Evolutionary conservation across 2,888 invertebrate species (phyloP).

Genomic region (Therioaphis trifolii): DNA sequence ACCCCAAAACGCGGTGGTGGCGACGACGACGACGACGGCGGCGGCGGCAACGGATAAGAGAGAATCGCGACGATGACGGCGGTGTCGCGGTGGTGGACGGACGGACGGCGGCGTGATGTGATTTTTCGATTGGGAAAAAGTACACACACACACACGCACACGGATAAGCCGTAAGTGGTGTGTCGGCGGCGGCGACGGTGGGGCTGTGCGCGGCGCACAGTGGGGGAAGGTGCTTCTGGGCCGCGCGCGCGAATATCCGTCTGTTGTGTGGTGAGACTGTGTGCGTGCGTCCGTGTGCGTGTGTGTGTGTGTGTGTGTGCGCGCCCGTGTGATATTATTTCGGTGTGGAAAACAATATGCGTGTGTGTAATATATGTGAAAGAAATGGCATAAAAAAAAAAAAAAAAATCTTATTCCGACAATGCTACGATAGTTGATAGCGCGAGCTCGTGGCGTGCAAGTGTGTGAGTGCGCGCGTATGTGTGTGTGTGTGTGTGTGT

Average conservation of each 20-base stretch:
- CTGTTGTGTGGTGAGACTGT: background rate
- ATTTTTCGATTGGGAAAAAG: constrained; percentile 62
- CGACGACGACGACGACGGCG: constrained; percentile 25
- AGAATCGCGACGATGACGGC: constrained; percentile 14
- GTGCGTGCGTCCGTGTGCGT: too few species aligned
- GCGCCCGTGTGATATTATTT: background rate
- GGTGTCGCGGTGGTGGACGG: constrained; percentile 31
- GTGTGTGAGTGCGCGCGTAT: too few species aligned
- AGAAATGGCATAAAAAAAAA: background rate
- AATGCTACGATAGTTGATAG: too few species aligned
- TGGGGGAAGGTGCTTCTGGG: constrained; percentile 16
- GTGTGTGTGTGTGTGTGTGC: background rate
- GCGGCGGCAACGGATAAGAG: constrained; percentile 62
- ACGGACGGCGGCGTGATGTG: constrained; percentile 56
- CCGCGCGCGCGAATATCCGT: constrained; percentile 48
- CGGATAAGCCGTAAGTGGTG: background rate
- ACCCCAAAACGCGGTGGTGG: constrained; percentile 19
- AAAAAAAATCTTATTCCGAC: too few species aligned
- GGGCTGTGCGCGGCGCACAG: background rate
- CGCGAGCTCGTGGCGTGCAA: too few species aligned
- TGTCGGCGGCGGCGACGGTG: background rate
- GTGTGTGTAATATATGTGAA: too few species aligned
- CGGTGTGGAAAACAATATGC: background rate
- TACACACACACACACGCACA: background rate
- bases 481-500: too few species aligned